These are phyloP conservation scores for Malurus alboscapulatus DNA, from an alignment of 2,113 vertebrate genomes.

Conservation along the genomic window DNA sequence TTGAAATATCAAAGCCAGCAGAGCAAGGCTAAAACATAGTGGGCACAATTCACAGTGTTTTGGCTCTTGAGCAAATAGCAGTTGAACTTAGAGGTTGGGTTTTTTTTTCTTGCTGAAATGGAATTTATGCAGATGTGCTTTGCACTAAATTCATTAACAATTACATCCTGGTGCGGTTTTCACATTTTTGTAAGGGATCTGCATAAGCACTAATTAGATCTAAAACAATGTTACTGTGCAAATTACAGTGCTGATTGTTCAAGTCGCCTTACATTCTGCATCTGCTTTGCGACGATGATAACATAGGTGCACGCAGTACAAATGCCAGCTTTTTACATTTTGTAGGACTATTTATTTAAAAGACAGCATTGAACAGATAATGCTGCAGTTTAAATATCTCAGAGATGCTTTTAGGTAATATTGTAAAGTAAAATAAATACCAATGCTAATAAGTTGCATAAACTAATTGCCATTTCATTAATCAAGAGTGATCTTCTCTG, in stretches of 20 bases:
- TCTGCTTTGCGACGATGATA: constrained; percentile 76
- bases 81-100: constrained; percentile 75
- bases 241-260: constrained; percentile 80
- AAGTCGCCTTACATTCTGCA: constrained; percentile 72
- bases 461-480: constrained; percentile 57
- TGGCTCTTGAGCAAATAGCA: constrained; percentile 81
- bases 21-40: constrained; percentile 77
- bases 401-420: constrained; percentile 35
- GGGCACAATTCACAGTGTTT: constrained; percentile 80
- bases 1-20: constrained; percentile 80
- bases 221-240: constrained; percentile 82
- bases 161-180: constrained; percentile 83
- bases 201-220: constrained; percentile 83
- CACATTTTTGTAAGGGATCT: constrained; percentile 82
- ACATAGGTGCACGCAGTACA: constrained; percentile 75
- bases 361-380: constrained; percentile 65
- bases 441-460: constrained; percentile 57
- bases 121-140: constrained; percentile 83
- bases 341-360: constrained; percentile 70
- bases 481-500: constrained; percentile 56
- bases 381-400: constrained; percentile 51
- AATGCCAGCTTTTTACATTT: constrained; percentile 69
- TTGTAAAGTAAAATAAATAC: constrained; percentile 49
- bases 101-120: constrained; percentile 75
- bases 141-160: constrained; percentile 87